phyloP scores from a whole-genome alignment of 2,797 vertebrate species.

The Xenentodon cancila region DNA sequence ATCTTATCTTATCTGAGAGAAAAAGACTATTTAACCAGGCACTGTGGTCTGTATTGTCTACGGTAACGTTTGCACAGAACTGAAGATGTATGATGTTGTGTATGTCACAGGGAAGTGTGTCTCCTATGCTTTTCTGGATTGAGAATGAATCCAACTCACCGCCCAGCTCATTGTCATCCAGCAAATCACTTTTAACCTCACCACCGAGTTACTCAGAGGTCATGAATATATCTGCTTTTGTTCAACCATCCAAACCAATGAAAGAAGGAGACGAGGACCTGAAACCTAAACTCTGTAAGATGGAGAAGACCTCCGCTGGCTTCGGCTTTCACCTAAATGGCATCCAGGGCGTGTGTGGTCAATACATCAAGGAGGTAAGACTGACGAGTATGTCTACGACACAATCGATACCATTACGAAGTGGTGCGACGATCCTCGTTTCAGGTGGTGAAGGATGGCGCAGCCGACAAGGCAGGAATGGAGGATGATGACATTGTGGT shows the following conservation, averaged over 20 bases:
- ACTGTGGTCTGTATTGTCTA: too few species aligned
- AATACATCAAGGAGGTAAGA: constrained; percentile 88
- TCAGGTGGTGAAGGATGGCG: constrained; percentile 86
- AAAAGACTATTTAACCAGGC: too few species aligned
- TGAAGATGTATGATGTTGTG: not conserved
- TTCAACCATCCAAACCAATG: constrained; percentile 13
- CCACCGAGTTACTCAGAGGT: constrained; percentile 70
- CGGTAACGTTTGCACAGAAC: too few species aligned
- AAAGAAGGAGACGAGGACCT: constrained; percentile 44
- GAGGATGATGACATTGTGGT: constrained; percentile 87
- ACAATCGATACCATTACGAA: not conserved
- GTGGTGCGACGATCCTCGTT: constrained; percentile 5
- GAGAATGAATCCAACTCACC: constrained; percentile 69
- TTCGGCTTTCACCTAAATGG: constrained; percentile 93
- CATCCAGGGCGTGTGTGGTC: constrained; percentile 82
- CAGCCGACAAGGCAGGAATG: constrained; percentile 85
- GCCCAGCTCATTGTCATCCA: constrained; percentile 36
- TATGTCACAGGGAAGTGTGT: constrained; percentile 83
- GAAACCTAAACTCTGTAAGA: constrained; percentile 88
- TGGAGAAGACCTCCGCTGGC: constrained; percentile 83
- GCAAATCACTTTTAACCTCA: not conserved
- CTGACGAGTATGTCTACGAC: not conserved
- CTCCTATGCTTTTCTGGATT: constrained; percentile 86
- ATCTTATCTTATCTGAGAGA: too few species aligned
- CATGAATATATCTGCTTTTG: constrained; percentile 35